phyloP scores from a whole-genome alignment of 2,888 invertebrate genomes.

The Gymnosoma rotundatum region DNA sequence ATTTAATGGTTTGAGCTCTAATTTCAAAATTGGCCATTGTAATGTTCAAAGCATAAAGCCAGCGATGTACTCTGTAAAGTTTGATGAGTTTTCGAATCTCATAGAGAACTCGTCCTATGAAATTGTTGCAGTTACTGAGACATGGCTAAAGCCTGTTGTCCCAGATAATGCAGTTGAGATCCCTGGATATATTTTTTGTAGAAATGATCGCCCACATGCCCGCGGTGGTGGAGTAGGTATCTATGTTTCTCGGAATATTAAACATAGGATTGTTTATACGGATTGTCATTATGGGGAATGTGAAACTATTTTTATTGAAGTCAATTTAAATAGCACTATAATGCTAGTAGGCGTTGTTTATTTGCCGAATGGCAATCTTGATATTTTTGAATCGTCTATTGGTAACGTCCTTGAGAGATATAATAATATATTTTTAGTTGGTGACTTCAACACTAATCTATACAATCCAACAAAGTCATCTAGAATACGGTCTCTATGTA shows the following conservation, averaged over 20 bases:
- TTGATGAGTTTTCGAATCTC: background rate
- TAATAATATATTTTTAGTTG: conserved; percentile 4
- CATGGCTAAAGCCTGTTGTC: background rate
- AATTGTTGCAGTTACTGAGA: background rate
- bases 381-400: background rate
- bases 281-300: too few relatives aligned
- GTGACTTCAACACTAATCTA: background rate
- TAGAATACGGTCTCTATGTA: too few relatives aligned
- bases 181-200: background rate
- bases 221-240: background rate
- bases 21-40: background rate
- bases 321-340: too few relatives aligned
- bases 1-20: too few relatives aligned
- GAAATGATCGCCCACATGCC: background rate
- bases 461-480: background rate
- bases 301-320: too few relatives aligned
- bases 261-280: too few relatives aligned
- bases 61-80: background rate
- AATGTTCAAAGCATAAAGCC: background rate
- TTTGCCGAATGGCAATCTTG: background rate
- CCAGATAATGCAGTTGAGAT: background rate
- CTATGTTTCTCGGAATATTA: background rate
- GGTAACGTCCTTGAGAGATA: background rate
- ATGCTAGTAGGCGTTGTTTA: too few relatives aligned
- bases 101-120: background rate